These are phyloP conservation scores for Hypomesus transpacificus DNA, from an alignment of 2,113 vertebrate genomes.

Conservation along the genomic window DNA sequence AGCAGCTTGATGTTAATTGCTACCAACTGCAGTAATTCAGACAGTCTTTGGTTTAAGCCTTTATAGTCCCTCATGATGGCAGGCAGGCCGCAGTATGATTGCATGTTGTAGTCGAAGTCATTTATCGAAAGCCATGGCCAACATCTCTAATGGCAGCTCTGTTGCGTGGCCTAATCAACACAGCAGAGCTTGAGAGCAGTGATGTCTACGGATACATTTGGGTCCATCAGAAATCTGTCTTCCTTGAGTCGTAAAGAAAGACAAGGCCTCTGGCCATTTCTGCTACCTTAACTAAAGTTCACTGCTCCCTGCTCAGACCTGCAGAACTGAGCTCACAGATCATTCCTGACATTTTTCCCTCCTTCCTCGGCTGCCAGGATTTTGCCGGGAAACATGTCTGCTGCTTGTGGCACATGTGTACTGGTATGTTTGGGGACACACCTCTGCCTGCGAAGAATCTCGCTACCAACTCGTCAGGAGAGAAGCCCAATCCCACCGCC, in stretches of 20 bases:
- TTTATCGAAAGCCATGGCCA: too few species aligned
- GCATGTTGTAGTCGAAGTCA: too few species aligned
- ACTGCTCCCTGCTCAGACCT: constrained; percentile 73
- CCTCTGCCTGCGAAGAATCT: constrained; percentile 38
- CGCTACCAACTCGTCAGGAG: constrained; percentile 30
- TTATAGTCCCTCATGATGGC: too few species aligned
- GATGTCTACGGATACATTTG: constrained; percentile 11
- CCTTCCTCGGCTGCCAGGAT: constrained; percentile 49
- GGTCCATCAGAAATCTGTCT: constrained; percentile 58
- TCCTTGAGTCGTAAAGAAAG: constrained; percentile 42
- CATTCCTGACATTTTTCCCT: constrained; percentile 72
- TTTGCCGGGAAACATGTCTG: constrained; percentile 43
- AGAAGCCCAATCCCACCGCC: constrained; percentile 47
- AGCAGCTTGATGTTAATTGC: not conserved
- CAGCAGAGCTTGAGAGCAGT: not conserved
- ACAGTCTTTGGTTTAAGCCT: too few species aligned
- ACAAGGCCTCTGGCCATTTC: constrained; percentile 57
- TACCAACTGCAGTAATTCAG: too few species aligned
- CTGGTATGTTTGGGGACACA: constrained; percentile 18
- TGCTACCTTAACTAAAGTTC: constrained; percentile 63
- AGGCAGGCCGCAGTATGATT: too few species aligned
- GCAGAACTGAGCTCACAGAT: constrained; percentile 59
- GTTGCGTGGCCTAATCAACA: not conserved
- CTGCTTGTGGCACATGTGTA: constrained; percentile 36
- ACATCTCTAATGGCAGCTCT: too few species aligned